Evolutionary conservation across 1,140 invertebrate genomes (phyloP).

Genomic region (Eurytemora carolleeae): DNA sequence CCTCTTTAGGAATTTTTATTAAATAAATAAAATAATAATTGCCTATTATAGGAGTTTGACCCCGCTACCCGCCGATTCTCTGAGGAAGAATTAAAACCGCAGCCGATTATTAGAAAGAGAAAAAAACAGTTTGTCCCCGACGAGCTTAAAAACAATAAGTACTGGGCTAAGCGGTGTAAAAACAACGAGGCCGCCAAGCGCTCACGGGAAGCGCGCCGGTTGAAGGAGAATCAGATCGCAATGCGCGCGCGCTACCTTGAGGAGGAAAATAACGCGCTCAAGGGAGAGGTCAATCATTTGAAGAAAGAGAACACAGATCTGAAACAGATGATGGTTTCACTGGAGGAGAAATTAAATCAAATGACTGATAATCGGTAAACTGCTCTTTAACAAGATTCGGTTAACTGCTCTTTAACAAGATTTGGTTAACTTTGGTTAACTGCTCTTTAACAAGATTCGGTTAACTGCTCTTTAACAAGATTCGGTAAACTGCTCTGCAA

Average conservation of each 20-base stretch:
- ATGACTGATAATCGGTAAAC: neutral
- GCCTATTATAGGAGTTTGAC: neutral
- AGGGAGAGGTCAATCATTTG: neutral
- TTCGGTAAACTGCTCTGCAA: too few relatives aligned
- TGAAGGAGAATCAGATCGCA: conserved; percentile 95
- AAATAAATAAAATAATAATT: too few relatives aligned
- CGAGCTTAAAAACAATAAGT: conserved; percentile 88
- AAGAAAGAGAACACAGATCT: neutral
- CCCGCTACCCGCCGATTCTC: neutral
- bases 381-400: too few relatives aligned
- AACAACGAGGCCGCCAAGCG: conserved; percentile 93
- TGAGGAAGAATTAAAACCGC: neutral
- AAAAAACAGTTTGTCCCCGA: conserved; percentile 72
- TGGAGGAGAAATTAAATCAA: neutral
- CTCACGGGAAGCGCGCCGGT: conserved; percentile 75
- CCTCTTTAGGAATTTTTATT: too few relatives aligned
- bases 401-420: too few relatives aligned
- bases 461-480: too few relatives aligned
- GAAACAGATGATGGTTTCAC: neutral
- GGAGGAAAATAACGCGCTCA: conserved; percentile 45
- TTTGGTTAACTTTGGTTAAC: too few relatives aligned
- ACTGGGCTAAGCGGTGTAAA: conserved; percentile 86
- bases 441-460: too few relatives aligned
- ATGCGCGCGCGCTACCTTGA: conserved; percentile 80
- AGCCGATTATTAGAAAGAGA: neutral